Conservation (phyloP, 2,113 vertebrate species). For the Azemiops feae region DNA sequence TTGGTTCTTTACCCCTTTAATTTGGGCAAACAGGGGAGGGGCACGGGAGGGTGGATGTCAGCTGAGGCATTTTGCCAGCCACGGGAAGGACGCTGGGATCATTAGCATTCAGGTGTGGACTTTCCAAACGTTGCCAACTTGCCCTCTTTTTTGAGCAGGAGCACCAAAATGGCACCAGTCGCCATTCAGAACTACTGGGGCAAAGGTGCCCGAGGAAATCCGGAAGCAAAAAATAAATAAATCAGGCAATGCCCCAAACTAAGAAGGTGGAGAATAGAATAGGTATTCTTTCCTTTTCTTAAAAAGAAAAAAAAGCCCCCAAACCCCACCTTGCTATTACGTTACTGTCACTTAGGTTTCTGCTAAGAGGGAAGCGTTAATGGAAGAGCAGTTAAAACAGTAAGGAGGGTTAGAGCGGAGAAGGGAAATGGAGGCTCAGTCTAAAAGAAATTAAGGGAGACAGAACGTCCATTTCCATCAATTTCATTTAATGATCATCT, state of each 20-base stretch:
- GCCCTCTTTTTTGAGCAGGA: conserved; percentile 19
- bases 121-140: conserved; percentile 6
- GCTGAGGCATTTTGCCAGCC: not conserved
- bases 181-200: not conserved
- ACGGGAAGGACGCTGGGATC: not conserved
- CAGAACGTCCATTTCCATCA: too few species aligned
- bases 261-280: not conserved
- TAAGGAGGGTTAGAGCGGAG: not conserved
- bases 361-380: not conserved
- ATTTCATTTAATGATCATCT: not conserved
- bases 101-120: conserved; percentile 2
- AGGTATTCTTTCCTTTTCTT: not conserved
- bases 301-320: not conserved
- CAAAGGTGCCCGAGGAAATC: not conserved
- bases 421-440: not conserved
- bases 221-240: not conserved
- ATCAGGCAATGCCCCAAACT: not conserved
- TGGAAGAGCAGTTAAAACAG: not conserved
- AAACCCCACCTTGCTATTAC: not conserved
- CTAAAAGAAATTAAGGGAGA: not conserved
- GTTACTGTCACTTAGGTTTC: not conserved
- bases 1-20: conserved; percentile 67
- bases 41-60: conserved; percentile 30
- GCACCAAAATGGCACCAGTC: not conserved
- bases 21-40: conserved; percentile 42